phyloP scores from a whole-genome alignment of 2,888 invertebrate genomes.

The Tachina grossa region DNA sequence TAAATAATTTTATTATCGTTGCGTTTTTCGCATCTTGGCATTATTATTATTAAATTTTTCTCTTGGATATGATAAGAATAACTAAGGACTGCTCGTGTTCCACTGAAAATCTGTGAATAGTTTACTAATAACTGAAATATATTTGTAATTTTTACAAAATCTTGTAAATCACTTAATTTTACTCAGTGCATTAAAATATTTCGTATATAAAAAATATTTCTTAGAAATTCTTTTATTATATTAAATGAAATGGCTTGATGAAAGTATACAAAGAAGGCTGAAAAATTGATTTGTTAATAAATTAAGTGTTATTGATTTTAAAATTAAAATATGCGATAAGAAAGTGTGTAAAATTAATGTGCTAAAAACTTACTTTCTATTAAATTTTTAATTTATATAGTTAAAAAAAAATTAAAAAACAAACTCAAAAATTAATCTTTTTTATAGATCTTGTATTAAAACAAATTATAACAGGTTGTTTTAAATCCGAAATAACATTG shows the following conservation, averaged over 20 bases:
- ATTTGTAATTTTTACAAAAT: no score
- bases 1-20: no score
- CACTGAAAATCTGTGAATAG: no score
- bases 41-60: no score
- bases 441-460: not conserved
- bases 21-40: no score
- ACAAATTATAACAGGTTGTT: slow-evolving; percentile 39
- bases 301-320: slow-evolving; percentile 32
- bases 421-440: not conserved
- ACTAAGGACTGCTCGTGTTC: no score
- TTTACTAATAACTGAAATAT: no score
- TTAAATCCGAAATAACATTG: slow-evolving; percentile 50
- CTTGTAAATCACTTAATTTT: no score
- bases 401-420: not conserved
- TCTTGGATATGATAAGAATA: no score
- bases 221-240: slow-evolving; percentile 13
- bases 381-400: slow-evolving; percentile 17
- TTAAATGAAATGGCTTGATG: not conserved
- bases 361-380: not conserved
- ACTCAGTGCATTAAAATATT: slow-evolving; percentile 15
- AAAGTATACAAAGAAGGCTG: not conserved
- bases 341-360: slow-evolving; percentile 32
- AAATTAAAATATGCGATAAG: slow-evolving; percentile 4
- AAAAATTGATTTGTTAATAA: slow-evolving; percentile 3
- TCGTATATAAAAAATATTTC: not conserved